Conservation (phyloP, 2,888 invertebrate species). For the Nemoura dubitans region DNA sequence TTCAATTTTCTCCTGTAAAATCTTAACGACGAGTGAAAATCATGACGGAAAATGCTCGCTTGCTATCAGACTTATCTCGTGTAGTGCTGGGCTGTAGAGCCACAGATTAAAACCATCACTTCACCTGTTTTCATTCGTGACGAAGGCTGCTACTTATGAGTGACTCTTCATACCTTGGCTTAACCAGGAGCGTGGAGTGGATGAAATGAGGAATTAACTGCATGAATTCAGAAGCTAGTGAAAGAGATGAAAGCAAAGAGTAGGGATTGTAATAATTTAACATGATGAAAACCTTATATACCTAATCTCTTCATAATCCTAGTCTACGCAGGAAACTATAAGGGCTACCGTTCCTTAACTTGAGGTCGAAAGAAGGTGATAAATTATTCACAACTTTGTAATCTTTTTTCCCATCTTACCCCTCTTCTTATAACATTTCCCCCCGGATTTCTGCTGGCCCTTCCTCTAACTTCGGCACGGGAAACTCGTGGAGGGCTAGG, state of each 20-base stretch:
- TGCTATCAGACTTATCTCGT: neutral
- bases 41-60: neutral
- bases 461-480: neutral
- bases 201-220: slow-evolving; percentile 12
- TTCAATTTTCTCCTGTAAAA: neutral
- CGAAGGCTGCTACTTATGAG: neutral
- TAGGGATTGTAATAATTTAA: slow-evolving; percentile 20
- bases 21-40: neutral
- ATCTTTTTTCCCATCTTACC: slow-evolving; percentile 8
- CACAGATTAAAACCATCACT: slow-evolving; percentile 7
- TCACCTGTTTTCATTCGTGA: neutral
- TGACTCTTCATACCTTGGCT: slow-evolving; percentile 4
- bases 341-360: neutral
- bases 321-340: slow-evolving; percentile 25
- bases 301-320: slow-evolving; percentile 10
- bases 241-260: neutral
- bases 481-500: neutral
- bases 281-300: neutral
- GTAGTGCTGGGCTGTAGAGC: neutral
- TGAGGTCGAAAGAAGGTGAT: neutral
- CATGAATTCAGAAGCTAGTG: neutral
- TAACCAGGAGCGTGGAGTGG: neutral
- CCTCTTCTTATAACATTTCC: neutral
- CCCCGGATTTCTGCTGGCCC: neutral
- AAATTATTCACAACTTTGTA: slow-evolving; percentile 14